A percentile compares a stretch with the other conserved stretches of the same genome.
Conservation (phyloP, 2,797 vertebrate genomes). For the Nyctalus aviator region DNA sequence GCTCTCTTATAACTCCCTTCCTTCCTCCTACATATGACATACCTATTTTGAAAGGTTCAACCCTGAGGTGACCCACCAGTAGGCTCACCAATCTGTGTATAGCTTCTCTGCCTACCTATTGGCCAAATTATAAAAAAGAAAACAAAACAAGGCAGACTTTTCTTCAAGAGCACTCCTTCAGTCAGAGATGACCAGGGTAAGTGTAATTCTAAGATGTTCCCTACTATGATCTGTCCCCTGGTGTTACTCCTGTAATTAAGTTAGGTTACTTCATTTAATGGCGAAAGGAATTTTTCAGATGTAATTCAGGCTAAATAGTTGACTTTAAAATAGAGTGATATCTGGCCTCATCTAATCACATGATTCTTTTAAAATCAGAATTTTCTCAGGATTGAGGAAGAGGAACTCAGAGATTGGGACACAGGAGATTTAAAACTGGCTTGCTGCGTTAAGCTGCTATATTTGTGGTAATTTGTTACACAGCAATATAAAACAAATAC, state of each 20-base stretch:
- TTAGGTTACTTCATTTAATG: background rate
- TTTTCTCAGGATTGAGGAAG: constrained; percentile 25
- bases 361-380: background rate
- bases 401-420: background rate
- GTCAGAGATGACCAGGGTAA: background rate
- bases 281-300: background rate
- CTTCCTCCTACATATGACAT: background rate
- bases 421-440: background rate
- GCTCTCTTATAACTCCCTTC: background rate
- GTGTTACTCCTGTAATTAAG: background rate
- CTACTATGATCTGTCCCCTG: background rate
- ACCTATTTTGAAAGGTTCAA: background rate
- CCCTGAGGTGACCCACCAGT: background rate
- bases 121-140: background rate
- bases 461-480: background rate
- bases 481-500: background rate
- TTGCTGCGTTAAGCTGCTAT: background rate
- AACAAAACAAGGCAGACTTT: background rate
- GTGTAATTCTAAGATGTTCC: background rate
- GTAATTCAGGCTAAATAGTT: background rate
- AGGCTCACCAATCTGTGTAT: background rate
- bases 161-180: background rate
- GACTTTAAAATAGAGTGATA: background rate
- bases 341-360: background rate
- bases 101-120: background rate